Evolutionary conservation across 53 echinoderm and acorn worm genomes (phyloP).

Genomic region (Mesocentrotus franciscanus): DNA sequence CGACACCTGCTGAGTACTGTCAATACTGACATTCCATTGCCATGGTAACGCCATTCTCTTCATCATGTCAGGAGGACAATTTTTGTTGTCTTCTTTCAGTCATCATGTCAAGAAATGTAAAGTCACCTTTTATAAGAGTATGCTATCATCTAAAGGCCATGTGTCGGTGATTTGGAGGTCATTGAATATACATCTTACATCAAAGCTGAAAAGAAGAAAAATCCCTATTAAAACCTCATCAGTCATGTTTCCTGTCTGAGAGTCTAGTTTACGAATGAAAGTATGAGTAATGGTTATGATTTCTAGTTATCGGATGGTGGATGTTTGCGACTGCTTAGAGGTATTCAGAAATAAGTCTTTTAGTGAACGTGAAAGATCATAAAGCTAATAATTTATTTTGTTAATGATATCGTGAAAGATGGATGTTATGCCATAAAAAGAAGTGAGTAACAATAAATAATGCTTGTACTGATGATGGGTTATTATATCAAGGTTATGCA

Average conservation of each 20-base stretch:
- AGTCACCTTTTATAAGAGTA: background rate
- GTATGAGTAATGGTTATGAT: conserved; percentile 20
- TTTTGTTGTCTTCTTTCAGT: background rate
- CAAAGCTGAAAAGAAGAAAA: background rate
- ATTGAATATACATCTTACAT: background rate
- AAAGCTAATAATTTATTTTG: background rate
- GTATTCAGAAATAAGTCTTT: background rate
- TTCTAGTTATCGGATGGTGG: background rate
- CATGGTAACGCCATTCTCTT: conserved; percentile 5
- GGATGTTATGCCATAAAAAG: background rate
- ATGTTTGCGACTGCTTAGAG: background rate
- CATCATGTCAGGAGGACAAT: background rate
- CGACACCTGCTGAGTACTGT: conserved; percentile 42
- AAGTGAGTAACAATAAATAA: background rate
- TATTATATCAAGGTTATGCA: background rate
- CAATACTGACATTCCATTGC: conserved; percentile 28
- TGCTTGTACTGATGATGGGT: background rate
- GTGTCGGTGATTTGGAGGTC: background rate
- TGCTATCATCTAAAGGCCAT: background rate
- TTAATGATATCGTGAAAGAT: background rate
- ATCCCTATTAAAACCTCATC: conserved; percentile 20
- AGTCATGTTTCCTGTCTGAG: conserved; percentile 9
- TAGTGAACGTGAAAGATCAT: background rate
- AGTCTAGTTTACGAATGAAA: background rate
- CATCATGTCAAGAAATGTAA: background rate